Evolutionary conservation across 2,797 vertebrate genomes (phyloP).

Genomic region (Myripristis jacobus): DNA sequence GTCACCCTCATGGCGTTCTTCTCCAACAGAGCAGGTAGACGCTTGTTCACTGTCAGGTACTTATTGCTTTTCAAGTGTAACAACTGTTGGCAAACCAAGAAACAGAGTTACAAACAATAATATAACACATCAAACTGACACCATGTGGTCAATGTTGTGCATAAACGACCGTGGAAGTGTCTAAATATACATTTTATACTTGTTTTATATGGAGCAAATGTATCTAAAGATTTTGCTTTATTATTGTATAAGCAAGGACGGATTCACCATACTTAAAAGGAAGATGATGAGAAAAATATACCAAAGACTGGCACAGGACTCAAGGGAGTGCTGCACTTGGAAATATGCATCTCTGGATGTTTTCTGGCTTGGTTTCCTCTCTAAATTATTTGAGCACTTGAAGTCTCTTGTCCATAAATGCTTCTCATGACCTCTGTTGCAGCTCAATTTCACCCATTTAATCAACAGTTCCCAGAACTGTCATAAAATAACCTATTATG

Average conservation of each 20-base stretch:
- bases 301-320: constrained; percentile 27
- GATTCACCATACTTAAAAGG: not conserved
- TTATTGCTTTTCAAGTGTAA: constrained; percentile 99
- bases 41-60: constrained; percentile 98
- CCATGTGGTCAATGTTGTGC: no score
- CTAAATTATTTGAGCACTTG: not conserved
- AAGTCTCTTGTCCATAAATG: constrained; percentile 19
- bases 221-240: no score
- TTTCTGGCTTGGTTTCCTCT: constrained; percentile 9
- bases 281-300: constrained; percentile 5
- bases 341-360: constrained; percentile 16
- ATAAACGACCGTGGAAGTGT: not conserved
- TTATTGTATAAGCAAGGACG: not conserved
- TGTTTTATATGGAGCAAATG: no score
- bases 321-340: constrained; percentile 14
- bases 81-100: constrained; percentile 81
- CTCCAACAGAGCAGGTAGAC: constrained; percentile 95
- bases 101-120: constrained; percentile 12
- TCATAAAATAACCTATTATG: constrained; percentile 9
- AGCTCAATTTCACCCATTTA: constrained; percentile 2
- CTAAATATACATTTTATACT: not conserved
- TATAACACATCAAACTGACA: not conserved
- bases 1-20: constrained; percentile 99
- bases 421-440: constrained; percentile 37
- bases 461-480: constrained; percentile 16